Evolutionary conservation across 30 jellyfish, hydroid and myxozoan genomes (phyloP).

Genomic region (Calvadosia cruxmelitensis): DNA sequence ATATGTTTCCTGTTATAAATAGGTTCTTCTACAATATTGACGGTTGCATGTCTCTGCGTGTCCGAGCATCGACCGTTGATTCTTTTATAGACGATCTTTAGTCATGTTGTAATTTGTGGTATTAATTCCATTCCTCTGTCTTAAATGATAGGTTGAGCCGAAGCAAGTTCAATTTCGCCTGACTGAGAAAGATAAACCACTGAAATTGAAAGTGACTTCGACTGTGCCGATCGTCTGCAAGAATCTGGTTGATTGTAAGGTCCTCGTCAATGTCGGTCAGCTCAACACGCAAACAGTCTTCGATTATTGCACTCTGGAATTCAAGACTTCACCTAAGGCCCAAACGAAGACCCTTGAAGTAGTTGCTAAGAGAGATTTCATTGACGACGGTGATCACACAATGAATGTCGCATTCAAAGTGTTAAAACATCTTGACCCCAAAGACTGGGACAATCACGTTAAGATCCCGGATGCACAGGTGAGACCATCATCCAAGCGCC

Average conservation of each 20-base stretch:
- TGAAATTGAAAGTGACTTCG: slow-evolving; percentile 20
- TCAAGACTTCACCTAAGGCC: slow-evolving; percentile 41
- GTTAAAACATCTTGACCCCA: slow-evolving; percentile 70
- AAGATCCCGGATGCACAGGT: slow-evolving; percentile 72
- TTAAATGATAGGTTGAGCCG: slow-evolving; percentile 26
- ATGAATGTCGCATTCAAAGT: slow-evolving; percentile 47
- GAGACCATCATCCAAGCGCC: too few species aligned
- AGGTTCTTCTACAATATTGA: too few species aligned
- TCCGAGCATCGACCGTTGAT: too few species aligned
- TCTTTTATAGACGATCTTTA: too few species aligned
- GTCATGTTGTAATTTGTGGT: too few species aligned
- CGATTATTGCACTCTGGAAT: slow-evolving; percentile 53
- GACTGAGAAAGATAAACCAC: slow-evolving; percentile 63
- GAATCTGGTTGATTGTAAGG: slow-evolving; percentile 27
- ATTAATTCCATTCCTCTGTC: too few species aligned
- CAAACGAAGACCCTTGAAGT: slow-evolving; percentile 50
- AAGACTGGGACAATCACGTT: slow-evolving; percentile 67
- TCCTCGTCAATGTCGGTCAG: slow-evolving; percentile 65
- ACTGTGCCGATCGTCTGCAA: slow-evolving; percentile 81
- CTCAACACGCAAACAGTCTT: slow-evolving; percentile 30
- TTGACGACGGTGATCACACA: slow-evolving; percentile 77
- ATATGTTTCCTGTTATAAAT: too few species aligned
- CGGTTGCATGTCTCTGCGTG: too few species aligned
- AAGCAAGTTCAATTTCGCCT: slow-evolving; percentile 8
- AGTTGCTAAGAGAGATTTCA: slow-evolving; percentile 75